These are phyloP conservation scores for Melanostoma mellinum DNA, from an alignment of 2,888 invertebrate species.

Conservation along the genomic window DNA sequence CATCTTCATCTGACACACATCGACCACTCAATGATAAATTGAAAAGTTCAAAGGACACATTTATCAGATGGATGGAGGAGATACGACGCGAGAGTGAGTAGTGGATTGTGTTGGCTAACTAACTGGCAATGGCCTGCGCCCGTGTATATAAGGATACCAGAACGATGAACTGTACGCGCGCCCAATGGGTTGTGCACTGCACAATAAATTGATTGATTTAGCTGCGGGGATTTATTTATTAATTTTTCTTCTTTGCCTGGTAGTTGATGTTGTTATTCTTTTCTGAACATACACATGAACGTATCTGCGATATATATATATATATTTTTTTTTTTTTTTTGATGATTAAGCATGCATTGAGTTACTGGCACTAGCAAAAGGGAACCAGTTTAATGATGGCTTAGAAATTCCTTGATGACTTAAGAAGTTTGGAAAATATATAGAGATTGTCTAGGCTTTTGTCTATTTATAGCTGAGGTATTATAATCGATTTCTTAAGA, in stretches of 20 bases:
- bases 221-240: slow-evolving; percentile 72
- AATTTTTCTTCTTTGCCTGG: slow-evolving; percentile 56
- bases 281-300: neutral
- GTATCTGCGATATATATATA: neutral
- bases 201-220: slow-evolving; percentile 73
- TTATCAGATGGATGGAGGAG: slow-evolving; percentile 72
- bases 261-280: slow-evolving; percentile 31
- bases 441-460: slow-evolving; percentile 10
- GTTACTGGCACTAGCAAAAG: slow-evolving; percentile 30
- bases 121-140: slow-evolving; percentile 34
- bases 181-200: slow-evolving; percentile 60
- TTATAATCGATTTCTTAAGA: slow-evolving; percentile 41
- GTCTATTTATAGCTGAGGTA: slow-evolving; percentile 41
- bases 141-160: slow-evolving; percentile 60
- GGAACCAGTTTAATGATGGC: slow-evolving; percentile 66
- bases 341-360: slow-evolving; percentile 63
- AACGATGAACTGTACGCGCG: slow-evolving; percentile 62
- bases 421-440: slow-evolving; percentile 34
- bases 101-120: slow-evolving; percentile 49
- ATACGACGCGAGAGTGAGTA: slow-evolving; percentile 71
- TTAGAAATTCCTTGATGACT: slow-evolving; percentile 63
- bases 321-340: slow-evolving; percentile 7
- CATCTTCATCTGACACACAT: slow-evolving; percentile 72
- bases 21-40: slow-evolving; percentile 73
- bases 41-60: slow-evolving; percentile 73